Percentiles rank a stretch among this genome's conserved stretches.
Conservation (phyloP, 2,797 vertebrate genomes). For the Echeneis naucrates region DNA sequence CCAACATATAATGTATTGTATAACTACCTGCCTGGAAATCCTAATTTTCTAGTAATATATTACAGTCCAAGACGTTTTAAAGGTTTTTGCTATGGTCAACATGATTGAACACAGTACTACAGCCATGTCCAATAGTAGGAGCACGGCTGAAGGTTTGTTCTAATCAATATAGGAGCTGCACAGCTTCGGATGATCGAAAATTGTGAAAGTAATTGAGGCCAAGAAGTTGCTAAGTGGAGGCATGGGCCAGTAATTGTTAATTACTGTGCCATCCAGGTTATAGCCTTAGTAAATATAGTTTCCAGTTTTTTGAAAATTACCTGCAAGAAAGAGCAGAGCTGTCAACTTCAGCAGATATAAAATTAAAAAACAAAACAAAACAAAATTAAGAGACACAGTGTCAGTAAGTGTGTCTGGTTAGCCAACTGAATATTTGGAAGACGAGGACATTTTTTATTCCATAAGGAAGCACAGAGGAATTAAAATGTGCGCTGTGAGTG, state of each 20-base stretch:
- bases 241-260: constrained; percentile 21
- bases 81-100: neutral
- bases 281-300: constrained; percentile 26
- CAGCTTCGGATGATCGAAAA: constrained; percentile 1
- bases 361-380: too few relatives aligned
- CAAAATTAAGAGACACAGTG: neutral
- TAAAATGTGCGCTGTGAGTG: too few relatives aligned
- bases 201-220: constrained; percentile 22
- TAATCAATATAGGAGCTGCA: constrained; percentile 1
- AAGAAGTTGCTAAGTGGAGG: constrained; percentile 14
- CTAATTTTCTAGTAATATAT: neutral
- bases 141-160: neutral
- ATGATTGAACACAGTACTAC: constrained; percentile 1
- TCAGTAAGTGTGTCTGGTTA: neutral
- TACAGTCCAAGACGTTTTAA: neutral
- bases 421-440: neutral
- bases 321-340: constrained; percentile 8
- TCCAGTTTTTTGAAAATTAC: constrained; percentile 29
- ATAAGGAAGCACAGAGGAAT: neutral
- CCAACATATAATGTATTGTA: neutral
- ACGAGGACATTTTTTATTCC: neutral
- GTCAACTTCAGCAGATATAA: constrained; percentile 17
- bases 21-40: neutral
- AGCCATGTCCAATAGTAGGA: neutral
- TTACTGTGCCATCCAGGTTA: constrained; percentile 31